Percentiles rank a stretch among this genome's conserved stretches.
Conservation (phyloP, 2,797 vertebrate genomes). For the Tokudaia muenninki region DNA sequence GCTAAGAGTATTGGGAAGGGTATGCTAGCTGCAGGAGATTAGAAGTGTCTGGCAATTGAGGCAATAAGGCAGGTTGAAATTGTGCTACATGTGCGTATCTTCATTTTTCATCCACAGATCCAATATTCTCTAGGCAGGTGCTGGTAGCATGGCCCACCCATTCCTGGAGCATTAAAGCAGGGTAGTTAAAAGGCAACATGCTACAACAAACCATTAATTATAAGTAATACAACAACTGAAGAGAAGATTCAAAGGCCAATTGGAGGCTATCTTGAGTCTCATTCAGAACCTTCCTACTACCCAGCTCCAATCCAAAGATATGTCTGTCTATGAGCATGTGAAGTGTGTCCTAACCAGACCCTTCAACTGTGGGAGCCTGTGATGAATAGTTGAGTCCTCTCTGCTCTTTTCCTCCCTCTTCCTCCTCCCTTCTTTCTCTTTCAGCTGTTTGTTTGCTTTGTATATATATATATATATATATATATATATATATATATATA, state of each 20-base stretch:
- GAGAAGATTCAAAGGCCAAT: conserved; percentile 54
- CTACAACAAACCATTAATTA: background rate
- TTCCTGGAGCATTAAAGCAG: background rate
- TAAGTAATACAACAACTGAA: conserved; percentile 58
- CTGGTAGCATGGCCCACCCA: background rate
- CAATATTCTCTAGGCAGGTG: background rate
- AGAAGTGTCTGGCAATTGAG: background rate
- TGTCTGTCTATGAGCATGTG: background rate
- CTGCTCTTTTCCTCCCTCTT: background rate
- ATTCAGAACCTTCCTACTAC: background rate
- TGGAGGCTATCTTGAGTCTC: conserved; percentile 24
- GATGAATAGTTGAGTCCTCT: background rate
- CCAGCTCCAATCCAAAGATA: too few relatives aligned
- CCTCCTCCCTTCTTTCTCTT: background rate
- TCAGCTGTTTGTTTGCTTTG: background rate
- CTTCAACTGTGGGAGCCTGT: background rate
- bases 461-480: background rate
- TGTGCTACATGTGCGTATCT: background rate
- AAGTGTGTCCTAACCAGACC: background rate
- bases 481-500: background rate
- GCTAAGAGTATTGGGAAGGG: background rate
- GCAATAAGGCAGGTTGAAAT: background rate
- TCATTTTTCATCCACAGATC: background rate
- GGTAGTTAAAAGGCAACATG: background rate
- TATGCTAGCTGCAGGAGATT: background rate